Evolutionary conservation across 2,113 vertebrate species (phyloP).

Genomic region (Choloepus hoffmanni): DNA sequence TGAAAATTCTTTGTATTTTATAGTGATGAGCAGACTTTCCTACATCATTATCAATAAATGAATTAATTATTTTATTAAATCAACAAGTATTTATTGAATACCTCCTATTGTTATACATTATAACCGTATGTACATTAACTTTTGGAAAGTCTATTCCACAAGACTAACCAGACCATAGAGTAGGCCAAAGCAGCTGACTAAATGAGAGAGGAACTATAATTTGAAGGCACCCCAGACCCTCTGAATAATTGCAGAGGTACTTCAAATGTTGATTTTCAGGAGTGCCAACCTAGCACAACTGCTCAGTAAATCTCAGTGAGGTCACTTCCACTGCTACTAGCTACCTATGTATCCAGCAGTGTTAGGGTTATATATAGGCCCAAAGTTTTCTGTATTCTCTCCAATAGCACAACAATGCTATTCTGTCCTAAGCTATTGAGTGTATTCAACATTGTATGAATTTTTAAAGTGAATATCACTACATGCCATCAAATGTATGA

Average conservation of each 20-base stretch:
- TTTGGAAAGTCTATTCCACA: neutral
- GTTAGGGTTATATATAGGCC: neutral
- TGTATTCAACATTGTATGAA: neutral
- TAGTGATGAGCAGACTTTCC: neutral
- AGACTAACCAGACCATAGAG: neutral
- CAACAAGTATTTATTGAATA: neutral
- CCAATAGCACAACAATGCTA: neutral
- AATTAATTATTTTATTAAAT: slow-evolving; percentile 40
- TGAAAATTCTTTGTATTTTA: slow-evolving; percentile 11
- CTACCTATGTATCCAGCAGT: neutral
- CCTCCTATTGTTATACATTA: neutral
- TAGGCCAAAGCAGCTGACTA: neutral
- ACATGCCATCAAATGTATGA: neutral
- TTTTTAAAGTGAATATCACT: neutral
- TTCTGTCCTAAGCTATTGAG: neutral
- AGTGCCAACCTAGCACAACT: neutral
- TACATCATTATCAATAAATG: neutral
- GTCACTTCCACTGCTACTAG: neutral
- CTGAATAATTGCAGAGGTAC: neutral
- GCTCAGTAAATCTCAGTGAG: neutral
- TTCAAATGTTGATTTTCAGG: neutral
- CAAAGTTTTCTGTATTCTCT: neutral
- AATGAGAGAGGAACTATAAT: neutral
- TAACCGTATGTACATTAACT: neutral
- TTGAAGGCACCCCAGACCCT: neutral